phyloP scores from a whole-genome alignment of 2,113 vertebrate genomes.

The Misgurnus anguillicaudatus region DNA sequence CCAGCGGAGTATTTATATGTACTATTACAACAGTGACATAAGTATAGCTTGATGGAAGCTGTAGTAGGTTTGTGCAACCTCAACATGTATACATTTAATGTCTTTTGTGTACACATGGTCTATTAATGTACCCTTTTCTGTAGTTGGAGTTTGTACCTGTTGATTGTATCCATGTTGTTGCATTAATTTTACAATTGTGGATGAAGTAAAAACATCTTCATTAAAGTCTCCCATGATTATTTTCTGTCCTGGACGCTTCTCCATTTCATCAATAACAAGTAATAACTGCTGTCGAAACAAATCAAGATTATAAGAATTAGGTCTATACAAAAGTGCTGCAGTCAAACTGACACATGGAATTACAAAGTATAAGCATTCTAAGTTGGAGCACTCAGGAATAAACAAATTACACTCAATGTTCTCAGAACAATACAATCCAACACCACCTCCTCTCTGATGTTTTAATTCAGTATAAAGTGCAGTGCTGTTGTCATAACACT shows the following conservation, averaged over 20 bases:
- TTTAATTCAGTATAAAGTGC: constrained; percentile 1
- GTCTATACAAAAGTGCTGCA: constrained; percentile 32
- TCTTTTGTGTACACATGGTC: not conserved
- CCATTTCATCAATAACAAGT: not conserved
- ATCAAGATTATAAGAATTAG: constrained; percentile 8
- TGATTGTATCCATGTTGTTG: not conserved
- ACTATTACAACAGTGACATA: too few relatives aligned
- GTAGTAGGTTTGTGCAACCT: not conserved
- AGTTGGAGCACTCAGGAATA: constrained; percentile 8
- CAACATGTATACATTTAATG: not conserved
- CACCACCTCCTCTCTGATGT: constrained; percentile 34
- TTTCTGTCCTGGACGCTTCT: not conserved
- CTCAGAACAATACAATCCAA: constrained; percentile 30
- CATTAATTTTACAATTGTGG: not conserved
- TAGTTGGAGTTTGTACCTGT: not conserved
- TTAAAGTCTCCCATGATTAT: not conserved
- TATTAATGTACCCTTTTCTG: not conserved
- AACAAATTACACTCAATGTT: not conserved
- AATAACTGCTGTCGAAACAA: not conserved
- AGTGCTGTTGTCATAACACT: constrained; percentile 13
- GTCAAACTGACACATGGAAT: constrained; percentile 11
- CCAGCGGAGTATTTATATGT: too few relatives aligned
- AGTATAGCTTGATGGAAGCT: too few relatives aligned
- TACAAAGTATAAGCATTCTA: constrained; percentile 11
- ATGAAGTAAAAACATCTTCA: not conserved